Conservation (phyloP, 2,888 invertebrate species). For the Parelbella ahira region DNA sequence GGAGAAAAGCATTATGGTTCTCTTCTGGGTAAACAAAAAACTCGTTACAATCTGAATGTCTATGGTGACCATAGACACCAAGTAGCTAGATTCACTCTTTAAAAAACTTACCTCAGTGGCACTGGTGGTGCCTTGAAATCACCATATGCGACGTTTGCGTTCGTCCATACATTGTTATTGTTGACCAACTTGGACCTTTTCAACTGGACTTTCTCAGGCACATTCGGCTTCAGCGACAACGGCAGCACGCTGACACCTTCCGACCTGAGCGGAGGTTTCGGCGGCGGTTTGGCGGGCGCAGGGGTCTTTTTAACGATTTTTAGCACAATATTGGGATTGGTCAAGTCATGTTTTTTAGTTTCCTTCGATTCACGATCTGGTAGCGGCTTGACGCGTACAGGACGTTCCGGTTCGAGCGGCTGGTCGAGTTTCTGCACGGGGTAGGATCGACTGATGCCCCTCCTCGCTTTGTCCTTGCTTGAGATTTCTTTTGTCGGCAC, state of each 20-base stretch:
- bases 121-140: constrained; percentile 20
- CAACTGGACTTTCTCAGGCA: constrained; percentile 46
- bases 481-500: constrained; percentile 17
- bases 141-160: constrained; percentile 46
- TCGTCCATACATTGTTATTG: constrained; percentile 69
- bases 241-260: constrained; percentile 57
- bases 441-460: constrained; percentile 43
- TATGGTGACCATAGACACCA: too few species aligned
- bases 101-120: constrained; percentile 49
- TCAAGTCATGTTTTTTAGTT: constrained; percentile 46
- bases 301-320: constrained; percentile 66
- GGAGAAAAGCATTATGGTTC: too few species aligned
- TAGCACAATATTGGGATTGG: constrained; percentile 53
- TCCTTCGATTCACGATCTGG: constrained; percentile 48
- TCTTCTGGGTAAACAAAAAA: too few species aligned
- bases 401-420: constrained; percentile 49
- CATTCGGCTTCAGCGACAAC: constrained; percentile 58
- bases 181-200: constrained; percentile 67
- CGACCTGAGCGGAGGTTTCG: constrained; percentile 29
- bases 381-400: constrained; percentile 45
- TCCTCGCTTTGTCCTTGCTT: constrained; percentile 44
- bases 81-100: not conserved
- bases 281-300: constrained; percentile 44
- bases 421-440: constrained; percentile 48
- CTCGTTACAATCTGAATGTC: too few species aligned